Evolutionary conservation across 2,113 vertebrate genomes (phyloP).

Genomic region (Speoplatyrhinus poulsoni): DNA sequence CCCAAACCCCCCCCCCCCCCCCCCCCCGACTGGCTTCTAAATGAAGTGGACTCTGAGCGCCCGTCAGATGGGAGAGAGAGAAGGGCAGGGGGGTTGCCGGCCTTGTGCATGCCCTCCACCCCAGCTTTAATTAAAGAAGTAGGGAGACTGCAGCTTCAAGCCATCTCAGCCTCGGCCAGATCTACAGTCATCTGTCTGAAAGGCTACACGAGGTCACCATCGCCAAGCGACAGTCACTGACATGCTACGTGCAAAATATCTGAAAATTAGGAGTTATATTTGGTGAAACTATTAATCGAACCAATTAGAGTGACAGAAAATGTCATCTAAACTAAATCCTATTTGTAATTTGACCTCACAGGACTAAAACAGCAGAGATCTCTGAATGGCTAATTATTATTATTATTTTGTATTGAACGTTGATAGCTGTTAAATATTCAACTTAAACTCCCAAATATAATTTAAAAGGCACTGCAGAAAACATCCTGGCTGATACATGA

Average conservation of each 20-base stretch:
- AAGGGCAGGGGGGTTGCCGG: constrained; percentile 8
- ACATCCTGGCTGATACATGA: not conserved
- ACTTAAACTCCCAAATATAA: not conserved
- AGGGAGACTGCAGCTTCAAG: constrained; percentile 34
- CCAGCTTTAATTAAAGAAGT: constrained; percentile 63
- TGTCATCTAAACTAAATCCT: too few species aligned
- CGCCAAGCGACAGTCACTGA: constrained; percentile 9
- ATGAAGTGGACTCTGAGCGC: constrained; percentile 12
- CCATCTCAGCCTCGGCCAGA: constrained; percentile 35
- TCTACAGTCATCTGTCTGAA: constrained; percentile 68
- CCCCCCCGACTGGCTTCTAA: constrained; percentile 31
- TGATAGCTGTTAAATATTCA: not conserved
- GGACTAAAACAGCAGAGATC: not conserved
- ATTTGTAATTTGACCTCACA: constrained; percentile 8
- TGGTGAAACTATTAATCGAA: too few species aligned
- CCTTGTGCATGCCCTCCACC: constrained; percentile 29
- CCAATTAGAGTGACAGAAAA: too few species aligned
- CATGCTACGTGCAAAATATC: not conserved
- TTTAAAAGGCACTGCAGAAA: not conserved
- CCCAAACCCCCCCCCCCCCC: too few species aligned
- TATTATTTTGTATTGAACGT: not conserved
- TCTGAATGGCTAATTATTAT: constrained; percentile 6
- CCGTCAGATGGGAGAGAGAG: constrained; percentile 9
- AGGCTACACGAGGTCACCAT: constrained; percentile 50
- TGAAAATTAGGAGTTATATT: too few species aligned